Percentiles rank a stretch among this genome's conserved stretches.
Evolutionary conservation across 2,113 vertebrate species (phyloP).

Genomic region (Gopherus evgoodei): DNA sequence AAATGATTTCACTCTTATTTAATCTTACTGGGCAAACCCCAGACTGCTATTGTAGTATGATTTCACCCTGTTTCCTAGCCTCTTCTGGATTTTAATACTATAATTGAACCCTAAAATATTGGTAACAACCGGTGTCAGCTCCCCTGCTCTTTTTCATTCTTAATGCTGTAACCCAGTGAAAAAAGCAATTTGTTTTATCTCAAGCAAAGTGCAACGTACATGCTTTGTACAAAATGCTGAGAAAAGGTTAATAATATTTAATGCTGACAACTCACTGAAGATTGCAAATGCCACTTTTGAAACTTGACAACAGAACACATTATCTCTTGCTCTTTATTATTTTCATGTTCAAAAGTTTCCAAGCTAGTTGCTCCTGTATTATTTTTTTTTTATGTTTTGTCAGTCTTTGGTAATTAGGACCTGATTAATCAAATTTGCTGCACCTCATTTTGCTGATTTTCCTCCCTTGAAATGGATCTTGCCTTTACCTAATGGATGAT

Average conservation of each 20-base stretch:
- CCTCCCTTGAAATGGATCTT: constrained; percentile 54
- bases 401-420: constrained; percentile 60
- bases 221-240: not conserved
- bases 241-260: constrained; percentile 28
- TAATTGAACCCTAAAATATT: not conserved
- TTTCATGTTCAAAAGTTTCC: constrained; percentile 22
- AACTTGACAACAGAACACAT: not conserved
- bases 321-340: not conserved
- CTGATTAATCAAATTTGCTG: constrained; percentile 70
- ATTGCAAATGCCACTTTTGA: not conserved
- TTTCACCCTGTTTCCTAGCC: not conserved
- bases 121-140: not conserved
- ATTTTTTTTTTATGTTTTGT: not conserved
- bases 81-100: not conserved
- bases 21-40: not conserved
- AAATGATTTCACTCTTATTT: not conserved
- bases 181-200: constrained; percentile 31
- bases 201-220: not conserved
- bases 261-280: not conserved
- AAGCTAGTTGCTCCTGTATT: not conserved
- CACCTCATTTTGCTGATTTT: constrained; percentile 54
- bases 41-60: not conserved
- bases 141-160: not conserved
- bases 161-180: not conserved
- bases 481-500: constrained; percentile 69